Base-by-base conservation (phyloP, 2,113 vertebrate genomes). In the Eretmodus cyanostictus region DNA sequence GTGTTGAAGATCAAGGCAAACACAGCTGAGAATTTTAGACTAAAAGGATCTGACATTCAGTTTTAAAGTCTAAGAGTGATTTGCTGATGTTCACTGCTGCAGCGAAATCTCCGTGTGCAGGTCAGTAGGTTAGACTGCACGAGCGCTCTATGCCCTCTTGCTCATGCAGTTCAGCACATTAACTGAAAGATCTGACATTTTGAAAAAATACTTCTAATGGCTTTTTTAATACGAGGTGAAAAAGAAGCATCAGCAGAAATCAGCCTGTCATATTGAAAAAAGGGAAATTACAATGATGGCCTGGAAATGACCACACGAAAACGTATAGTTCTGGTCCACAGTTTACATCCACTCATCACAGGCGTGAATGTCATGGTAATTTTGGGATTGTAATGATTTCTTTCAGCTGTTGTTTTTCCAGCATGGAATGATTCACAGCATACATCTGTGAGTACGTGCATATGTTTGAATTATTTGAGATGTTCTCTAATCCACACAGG, bases 391-490 rank as follows among this genome's bases (percentile, higher is more conserved):
- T 22, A 2, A 40, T 22, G 34, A 66, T 40, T 68, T 68, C 1
- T 40, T 1, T 68, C 19, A 68, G 19, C 34, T 68, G 63, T 0
- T 68, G 1, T 40, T 66, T 66, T 38, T 38, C 34, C 31, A 38
- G 61, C 17, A 1, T 38, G 10, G 61, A 66, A 66, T 66, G 0
- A 66, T 66, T 66, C 61, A n/a, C 61, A 66, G 61, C 31, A 66
- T 66, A 36, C 0, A 12, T 66, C 61, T 66, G 17, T 38, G 34
- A n/a, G 1, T 66, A 0, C 34, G 61, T 66, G 61, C 34, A 66
- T 0, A 59, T 0, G n/a, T 24, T 12, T 0, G 53, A 24, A 54
- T 51, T 49, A 7, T 63, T 63, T 66, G 19, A 66, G 61, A 38
- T 66, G 4, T 66, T 38, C 31, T 66, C 10, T 63, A 63, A 36